Evolutionary conservation across 2,888 invertebrate genomes (phyloP).

Genomic region (Harpalus rufipes): DNA sequence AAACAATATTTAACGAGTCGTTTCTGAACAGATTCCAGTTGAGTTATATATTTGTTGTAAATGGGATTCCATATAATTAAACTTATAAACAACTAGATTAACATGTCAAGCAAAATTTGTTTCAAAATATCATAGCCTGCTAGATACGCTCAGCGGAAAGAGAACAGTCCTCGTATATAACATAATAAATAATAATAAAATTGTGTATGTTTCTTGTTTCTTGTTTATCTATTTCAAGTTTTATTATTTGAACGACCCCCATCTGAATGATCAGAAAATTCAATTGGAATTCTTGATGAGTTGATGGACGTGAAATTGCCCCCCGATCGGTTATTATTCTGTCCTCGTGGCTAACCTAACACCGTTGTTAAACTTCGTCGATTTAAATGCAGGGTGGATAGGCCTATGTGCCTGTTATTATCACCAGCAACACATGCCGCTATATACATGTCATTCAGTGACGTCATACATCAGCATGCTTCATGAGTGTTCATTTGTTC

Average conservation of each 20-base stretch:
- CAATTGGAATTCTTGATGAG: background rate
- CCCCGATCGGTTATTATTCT: slow-evolving; percentile 9
- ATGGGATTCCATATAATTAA: too few relatives aligned
- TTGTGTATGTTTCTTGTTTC: background rate
- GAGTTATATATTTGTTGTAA: too few relatives aligned
- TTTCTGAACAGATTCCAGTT: too few relatives aligned
- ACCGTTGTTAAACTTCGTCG: slow-evolving; percentile 14
- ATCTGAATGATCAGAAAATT: background rate
- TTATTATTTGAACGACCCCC: background rate
- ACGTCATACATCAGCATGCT: slow-evolving; percentile 15
- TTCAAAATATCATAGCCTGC: too few relatives aligned
- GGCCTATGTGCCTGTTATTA: background rate
- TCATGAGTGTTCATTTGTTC: slow-evolving; percentile 8
- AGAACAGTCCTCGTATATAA: too few relatives aligned
- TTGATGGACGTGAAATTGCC: background rate
- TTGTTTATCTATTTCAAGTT: background rate
- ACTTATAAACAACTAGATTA: too few relatives aligned
- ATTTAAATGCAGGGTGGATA: slow-evolving; percentile 31
- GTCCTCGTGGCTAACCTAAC: slow-evolving; percentile 15
- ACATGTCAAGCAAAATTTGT: too few relatives aligned
- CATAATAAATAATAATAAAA: too few relatives aligned
- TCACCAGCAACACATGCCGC: background rate
- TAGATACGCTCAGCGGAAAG: too few relatives aligned
- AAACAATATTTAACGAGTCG: too few relatives aligned
- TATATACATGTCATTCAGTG: slow-evolving; percentile 14